Evolutionary conservation across 2,797 vertebrate genomes (phyloP).

Genomic region (Esox masquinongy): DNA sequence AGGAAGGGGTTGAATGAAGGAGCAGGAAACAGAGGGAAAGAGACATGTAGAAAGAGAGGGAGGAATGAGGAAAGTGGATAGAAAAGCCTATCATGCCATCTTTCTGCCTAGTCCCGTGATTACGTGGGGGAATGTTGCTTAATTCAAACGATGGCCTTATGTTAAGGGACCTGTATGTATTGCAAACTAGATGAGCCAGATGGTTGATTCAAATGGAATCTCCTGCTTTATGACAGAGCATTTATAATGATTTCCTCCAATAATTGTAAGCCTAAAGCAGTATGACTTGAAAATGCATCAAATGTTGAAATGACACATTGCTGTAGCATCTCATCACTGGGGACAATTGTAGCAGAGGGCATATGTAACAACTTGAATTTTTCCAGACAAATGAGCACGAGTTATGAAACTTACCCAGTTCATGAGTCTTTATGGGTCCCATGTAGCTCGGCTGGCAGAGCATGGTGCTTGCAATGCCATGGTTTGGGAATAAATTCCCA

Average conservation of each 20-base stretch:
- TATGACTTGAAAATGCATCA: constrained; percentile 2
- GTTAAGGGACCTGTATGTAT: constrained; percentile 14
- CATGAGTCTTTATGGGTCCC: too few relatives aligned
- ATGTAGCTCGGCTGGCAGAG: too few relatives aligned
- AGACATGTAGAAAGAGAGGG: constrained; percentile 7
- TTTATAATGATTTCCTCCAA: background rate
- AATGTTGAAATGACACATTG: background rate
- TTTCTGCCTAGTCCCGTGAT: constrained; percentile 4
- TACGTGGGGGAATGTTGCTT: constrained; percentile 22
- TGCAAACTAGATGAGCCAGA: constrained; percentile 26
- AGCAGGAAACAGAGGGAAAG: constrained; percentile 40
- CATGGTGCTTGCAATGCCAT: too few relatives aligned
- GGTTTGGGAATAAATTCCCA: too few relatives aligned
- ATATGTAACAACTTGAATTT: too few relatives aligned
- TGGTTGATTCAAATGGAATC: background rate
- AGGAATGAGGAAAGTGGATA: constrained; percentile 45
- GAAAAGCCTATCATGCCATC: constrained; percentile 47
- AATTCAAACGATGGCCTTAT: constrained; percentile 32
- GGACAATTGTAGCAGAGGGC: too few relatives aligned
- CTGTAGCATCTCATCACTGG: background rate
- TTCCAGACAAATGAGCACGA: too few relatives aligned
- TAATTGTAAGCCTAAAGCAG: background rate
- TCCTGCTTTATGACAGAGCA: background rate
- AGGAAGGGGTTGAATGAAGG: constrained; percentile 46
- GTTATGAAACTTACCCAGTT: too few relatives aligned